These are phyloP conservation scores for Smithornis capensis DNA, from an alignment of 2,113 vertebrate genomes.

Conservation along the genomic window DNA sequence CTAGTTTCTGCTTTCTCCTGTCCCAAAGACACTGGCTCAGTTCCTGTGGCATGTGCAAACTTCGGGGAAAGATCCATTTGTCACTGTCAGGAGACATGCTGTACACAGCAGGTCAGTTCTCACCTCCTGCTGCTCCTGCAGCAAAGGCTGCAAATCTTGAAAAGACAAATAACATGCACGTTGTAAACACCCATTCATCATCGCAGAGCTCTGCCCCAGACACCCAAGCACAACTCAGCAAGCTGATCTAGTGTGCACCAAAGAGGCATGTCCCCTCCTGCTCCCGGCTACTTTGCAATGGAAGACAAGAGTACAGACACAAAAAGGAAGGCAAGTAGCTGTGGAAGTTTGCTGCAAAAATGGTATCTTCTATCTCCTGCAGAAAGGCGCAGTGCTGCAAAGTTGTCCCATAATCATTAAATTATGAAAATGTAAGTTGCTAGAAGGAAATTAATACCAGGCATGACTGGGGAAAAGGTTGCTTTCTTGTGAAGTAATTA, in stretches of 20 bases:
- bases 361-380: neutral
- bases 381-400: constrained; percentile 19
- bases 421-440: constrained; percentile 70
- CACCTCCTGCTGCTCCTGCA: constrained; percentile 65
- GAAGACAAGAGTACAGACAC: neutral
- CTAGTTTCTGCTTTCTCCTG: neutral
- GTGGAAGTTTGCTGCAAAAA: neutral
- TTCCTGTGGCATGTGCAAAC: constrained; percentile 16
- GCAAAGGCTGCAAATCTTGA: constrained; percentile 57
- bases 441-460: constrained; percentile 72
- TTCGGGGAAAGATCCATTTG: constrained; percentile 33
- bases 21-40: constrained; percentile 29
- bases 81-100: constrained; percentile 71
- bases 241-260: neutral
- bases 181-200: constrained; percentile 72
- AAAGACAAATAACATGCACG: constrained; percentile 74
- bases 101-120: constrained; percentile 56
- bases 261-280: accelerated
- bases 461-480: constrained; percentile 58
- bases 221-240: neutral
- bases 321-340: neutral
- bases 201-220: neutral
- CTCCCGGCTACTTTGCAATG: accelerated
- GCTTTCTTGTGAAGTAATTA: constrained; percentile 75
- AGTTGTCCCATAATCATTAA: constrained; percentile 60